These are phyloP conservation scores for Synanthedon formicaeformis DNA, from an alignment of 2,888 invertebrate species.

Conservation along the genomic window DNA sequence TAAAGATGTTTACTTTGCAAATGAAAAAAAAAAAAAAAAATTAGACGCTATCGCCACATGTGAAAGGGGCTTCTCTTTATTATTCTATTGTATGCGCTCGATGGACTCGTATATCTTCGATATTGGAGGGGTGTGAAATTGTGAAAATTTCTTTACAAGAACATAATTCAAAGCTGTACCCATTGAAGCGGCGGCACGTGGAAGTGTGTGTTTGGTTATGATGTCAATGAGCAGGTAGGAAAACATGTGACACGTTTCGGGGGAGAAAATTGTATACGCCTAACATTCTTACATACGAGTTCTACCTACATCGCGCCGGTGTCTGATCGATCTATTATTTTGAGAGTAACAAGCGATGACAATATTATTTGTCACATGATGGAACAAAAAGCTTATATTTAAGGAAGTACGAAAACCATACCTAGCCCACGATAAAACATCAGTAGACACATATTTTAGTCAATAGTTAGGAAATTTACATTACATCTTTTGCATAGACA, in stretches of 20 bases:
- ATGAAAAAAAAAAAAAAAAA: slow-evolving; percentile 10
- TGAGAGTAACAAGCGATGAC: too few species aligned
- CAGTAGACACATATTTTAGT: too few species aligned
- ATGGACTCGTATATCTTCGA: slow-evolving; percentile 7
- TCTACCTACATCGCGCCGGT: too few species aligned
- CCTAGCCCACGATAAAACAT: too few species aligned
- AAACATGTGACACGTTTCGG: neutral
- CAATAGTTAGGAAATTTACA: too few species aligned
- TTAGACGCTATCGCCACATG: slow-evolving; percentile 10
- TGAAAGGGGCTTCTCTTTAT: slow-evolving; percentile 10
- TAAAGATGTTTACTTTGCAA: neutral
- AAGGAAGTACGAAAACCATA: too few species aligned
- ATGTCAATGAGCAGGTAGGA: neutral
- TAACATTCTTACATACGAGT: too few species aligned
- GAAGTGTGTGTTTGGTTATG: neutral
- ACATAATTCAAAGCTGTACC: slow-evolving; percentile 3
- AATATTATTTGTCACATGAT: too few species aligned
- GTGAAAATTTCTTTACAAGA: slow-evolving; percentile 7
- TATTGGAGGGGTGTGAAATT: slow-evolving; percentile 4
- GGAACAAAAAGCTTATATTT: too few species aligned
- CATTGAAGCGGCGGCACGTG: neutral
- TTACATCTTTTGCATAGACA: too few species aligned
- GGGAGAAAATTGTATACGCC: neutral
- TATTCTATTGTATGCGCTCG: slow-evolving; percentile 12
- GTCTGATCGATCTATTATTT: too few species aligned